Evolutionary conservation across 2,888 invertebrate species (phyloP).

Genomic region (Lithophane semibrunnea): DNA sequence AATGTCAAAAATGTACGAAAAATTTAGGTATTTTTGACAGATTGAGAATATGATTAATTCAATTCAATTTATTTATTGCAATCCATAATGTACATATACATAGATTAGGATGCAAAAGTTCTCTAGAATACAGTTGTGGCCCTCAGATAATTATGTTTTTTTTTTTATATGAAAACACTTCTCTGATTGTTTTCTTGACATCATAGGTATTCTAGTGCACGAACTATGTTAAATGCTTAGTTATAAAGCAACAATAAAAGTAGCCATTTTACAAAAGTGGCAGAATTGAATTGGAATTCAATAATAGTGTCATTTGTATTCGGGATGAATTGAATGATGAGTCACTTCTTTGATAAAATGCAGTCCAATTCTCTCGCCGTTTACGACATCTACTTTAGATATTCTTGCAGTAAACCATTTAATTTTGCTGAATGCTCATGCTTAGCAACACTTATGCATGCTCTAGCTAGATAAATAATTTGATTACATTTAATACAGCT

Average conservation of each 20-base stretch:
- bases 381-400: conserved; percentile 5
- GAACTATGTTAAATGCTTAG: conserved; percentile 10
- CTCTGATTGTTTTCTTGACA: not conserved
- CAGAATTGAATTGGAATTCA: conserved; percentile 13
- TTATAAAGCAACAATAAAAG: conserved; percentile 13
- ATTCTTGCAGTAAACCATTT: not conserved
- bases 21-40: not conserved
- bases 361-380: conserved; percentile 25
- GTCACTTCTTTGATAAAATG: not conserved
- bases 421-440: not conserved
- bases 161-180: not conserved
- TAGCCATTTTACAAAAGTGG: conserved; percentile 6
- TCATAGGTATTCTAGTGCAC: conserved; percentile 24
- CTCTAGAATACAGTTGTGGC: not conserved
- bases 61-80: no score
- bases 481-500: not conserved
- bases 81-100: no score
- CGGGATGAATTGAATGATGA: conserved; percentile 20
- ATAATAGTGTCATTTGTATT: conserved; percentile 27
- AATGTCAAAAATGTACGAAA: not conserved
- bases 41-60: not conserved
- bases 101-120: not conserved
- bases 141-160: not conserved
- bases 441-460: not conserved
- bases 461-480: not conserved